phyloP scores from a whole-genome alignment of 2,797 vertebrate genomes.

The Threskiornis aethiopicus region DNA sequence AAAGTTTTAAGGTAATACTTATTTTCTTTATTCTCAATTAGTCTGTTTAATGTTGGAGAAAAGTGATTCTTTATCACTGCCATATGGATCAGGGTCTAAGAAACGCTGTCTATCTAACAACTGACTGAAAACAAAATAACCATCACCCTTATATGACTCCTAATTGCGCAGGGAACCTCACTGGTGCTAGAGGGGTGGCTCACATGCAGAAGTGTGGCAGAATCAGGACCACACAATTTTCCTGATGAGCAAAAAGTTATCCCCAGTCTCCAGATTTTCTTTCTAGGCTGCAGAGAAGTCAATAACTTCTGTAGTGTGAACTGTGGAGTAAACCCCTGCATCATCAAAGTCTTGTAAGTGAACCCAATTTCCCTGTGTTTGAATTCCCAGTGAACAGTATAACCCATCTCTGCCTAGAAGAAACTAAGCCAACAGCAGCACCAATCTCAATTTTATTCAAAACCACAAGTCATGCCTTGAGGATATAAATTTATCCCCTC shows the following conservation, averaged over 20 bases:
- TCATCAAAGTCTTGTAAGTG: background rate
- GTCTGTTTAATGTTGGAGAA: background rate
- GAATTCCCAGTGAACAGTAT: slow-evolving; percentile 12
- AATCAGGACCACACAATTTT: background rate
- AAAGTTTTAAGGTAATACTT: background rate
- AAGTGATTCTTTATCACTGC: background rate
- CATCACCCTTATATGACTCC: background rate
- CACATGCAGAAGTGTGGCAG: background rate
- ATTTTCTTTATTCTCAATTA: background rate
- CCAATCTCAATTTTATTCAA: slow-evolving; percentile 46
- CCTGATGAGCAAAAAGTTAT: background rate
- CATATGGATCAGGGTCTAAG: background rate
- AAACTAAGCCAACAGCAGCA: slow-evolving; percentile 58
- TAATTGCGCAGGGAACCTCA: background rate
- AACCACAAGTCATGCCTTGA: slow-evolving; percentile 56
- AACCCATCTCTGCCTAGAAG: background rate
- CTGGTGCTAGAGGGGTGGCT: background rate
- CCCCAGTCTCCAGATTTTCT: background rate
- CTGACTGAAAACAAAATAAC: background rate
- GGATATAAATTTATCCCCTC: slow-evolving; percentile 59
- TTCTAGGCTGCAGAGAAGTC: background rate
- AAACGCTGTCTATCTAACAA: background rate
- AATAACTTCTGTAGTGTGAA: background rate
- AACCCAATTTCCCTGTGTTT: background rate
- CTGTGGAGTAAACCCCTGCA: background rate